Percentiles rank a stretch among this genome's conserved stretches.
Evolutionary conservation across 2,888 invertebrate species (phyloP).

Genomic region (Harpalus rubripes): DNA sequence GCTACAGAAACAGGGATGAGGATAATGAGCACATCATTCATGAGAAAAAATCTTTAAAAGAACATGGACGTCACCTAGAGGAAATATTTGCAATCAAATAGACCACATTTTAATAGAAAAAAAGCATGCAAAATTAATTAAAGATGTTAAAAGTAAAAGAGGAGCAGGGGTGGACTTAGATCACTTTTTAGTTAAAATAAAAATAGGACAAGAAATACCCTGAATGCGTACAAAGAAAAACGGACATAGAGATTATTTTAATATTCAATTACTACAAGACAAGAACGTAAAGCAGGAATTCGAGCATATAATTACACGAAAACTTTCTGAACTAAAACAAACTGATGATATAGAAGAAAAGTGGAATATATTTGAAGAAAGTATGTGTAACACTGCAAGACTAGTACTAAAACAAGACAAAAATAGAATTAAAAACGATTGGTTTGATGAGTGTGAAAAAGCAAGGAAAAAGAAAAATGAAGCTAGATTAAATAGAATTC

Average conservation of each 20-base stretch:
- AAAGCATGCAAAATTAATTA: constrained; percentile 7
- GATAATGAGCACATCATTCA: constrained; percentile 3
- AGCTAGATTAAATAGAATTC: too few relatives aligned
- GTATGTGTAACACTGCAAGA: too few relatives aligned
- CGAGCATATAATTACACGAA: too few relatives aligned
- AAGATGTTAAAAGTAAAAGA: constrained; percentile 37
- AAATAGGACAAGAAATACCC: not conserved
- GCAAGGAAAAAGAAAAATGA: not conserved
- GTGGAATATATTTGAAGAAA: not conserved
- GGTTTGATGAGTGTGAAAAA: not conserved
- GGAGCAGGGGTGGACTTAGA: constrained; percentile 2
- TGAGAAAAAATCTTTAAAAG: constrained; percentile 27
- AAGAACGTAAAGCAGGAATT: too few relatives aligned
- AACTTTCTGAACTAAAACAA: not conserved
- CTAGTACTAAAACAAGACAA: too few relatives aligned
- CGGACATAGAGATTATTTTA: too few relatives aligned
- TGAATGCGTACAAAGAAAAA: not conserved
- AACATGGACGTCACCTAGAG: not conserved
- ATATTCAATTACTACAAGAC: too few relatives aligned
- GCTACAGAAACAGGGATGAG: constrained; percentile 16
- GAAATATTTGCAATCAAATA: not conserved
- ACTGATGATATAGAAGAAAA: not conserved
- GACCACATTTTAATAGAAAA: constrained; percentile 26
- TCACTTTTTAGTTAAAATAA: constrained; percentile 13
- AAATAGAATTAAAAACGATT: too few relatives aligned